Evolutionary conservation across 2,888 invertebrate genomes (phyloP), one percentile per base, ranked within the genome.

Genomic region (Hemicrepidius hirtus): DNA sequence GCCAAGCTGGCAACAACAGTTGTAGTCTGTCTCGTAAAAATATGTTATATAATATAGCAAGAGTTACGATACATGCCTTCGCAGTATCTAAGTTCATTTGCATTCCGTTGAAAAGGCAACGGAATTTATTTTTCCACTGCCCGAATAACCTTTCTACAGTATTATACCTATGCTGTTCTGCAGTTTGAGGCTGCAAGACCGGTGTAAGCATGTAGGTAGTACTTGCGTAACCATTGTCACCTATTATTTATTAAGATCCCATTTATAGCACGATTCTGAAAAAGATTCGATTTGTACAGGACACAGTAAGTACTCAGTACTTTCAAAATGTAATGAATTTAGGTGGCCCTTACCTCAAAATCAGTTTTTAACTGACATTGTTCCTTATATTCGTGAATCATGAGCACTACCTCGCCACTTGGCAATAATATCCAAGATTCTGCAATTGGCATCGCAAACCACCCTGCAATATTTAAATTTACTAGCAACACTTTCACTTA

Each of bases 181-280:
- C 53, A 28, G 64, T 75, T 49, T 1, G 9, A 13, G 80, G 78
- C 62, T 78, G 71, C 20, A 46, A 62, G 20, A 81, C 16, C 6
- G 81, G 81, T 5, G 78, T 80, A 46, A 81, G 50, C 37, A 82
- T 44, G 68, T 78, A 79, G 5, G 68, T 60, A 1, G 68, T 67
- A 20, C 62, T 28, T 7, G 76, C 68, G 75, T 40, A 40, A 12
- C 40, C 40, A 40, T 40, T 68, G 71, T 80, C 81, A 12, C 79
- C 80, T n/a, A n/a, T n/a, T n/a, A n/a, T n/a, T n/a, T n/a, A 81
- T 18, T 53, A 81, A 49, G 55, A 80, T 28, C 6, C 66, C 68
- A 57, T 78, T 67, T 3, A 73, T 50, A 28, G 40, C 50, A 5
- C 68, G 50, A 24, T 24, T 24, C 68, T 68, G 44, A 32, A 59